A percentile compares a stretch with the other conserved stretches of the same genome.
These are phyloP conservation scores for Argyrosomus regius DNA, from an alignment of 2,797 vertebrate species.

Conservation along the genomic window DNA sequence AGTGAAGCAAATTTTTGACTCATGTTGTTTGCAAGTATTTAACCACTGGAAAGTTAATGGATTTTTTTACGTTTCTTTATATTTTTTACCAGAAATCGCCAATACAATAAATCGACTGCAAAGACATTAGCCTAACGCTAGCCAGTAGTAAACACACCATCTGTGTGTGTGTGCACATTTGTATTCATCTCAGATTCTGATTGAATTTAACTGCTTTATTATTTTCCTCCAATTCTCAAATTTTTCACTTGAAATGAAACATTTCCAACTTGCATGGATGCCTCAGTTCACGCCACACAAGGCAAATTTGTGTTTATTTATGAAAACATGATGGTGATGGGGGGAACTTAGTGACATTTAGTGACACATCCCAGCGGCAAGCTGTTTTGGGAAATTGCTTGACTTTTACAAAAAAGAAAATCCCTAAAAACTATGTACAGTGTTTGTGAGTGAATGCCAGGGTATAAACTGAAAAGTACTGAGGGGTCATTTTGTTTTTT, in stretches of 20 bases:
- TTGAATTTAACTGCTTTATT: not conserved
- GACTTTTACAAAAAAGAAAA: too few relatives aligned
- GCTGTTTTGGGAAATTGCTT: not conserved
- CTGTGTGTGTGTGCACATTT: not conserved
- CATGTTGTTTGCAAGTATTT: too few relatives aligned
- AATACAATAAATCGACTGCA: not conserved
- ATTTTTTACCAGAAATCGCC: not conserved
- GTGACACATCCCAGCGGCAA: not conserved
- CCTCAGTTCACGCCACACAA: not conserved
- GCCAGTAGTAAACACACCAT: not conserved
- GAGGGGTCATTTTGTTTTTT: not conserved
- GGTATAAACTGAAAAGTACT: not conserved
- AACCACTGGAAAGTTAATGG: not conserved
- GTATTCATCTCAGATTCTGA: not conserved
- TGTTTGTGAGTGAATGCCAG: not conserved
- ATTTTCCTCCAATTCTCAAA: not conserved
- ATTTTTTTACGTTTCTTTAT: too few relatives aligned
- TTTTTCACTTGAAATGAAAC: not conserved
- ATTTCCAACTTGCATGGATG: not conserved
- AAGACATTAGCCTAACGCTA: not conserved
- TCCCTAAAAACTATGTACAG: too few relatives aligned
- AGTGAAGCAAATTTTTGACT: not conserved
- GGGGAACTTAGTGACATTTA: not conserved
- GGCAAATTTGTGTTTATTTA: not conserved
- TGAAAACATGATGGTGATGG: not conserved